These are phyloP conservation scores for Euphonia xanthogaster DNA, from an alignment of 2,797 vertebrate species.

Conservation along the genomic window DNA sequence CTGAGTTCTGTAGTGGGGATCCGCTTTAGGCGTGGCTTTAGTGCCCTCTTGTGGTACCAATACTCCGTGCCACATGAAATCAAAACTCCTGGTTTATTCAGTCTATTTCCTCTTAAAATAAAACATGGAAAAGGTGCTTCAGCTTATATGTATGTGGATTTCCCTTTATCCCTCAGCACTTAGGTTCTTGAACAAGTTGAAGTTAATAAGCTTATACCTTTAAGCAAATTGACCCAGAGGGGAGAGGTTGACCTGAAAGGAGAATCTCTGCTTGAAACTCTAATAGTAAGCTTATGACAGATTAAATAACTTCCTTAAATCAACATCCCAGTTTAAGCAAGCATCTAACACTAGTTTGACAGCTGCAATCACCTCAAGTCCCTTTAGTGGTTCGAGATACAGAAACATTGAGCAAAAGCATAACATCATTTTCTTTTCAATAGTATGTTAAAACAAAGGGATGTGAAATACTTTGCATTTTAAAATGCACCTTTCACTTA, in stretches of 20 bases:
- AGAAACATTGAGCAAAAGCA: not conserved
- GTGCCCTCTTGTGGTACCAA: constrained; percentile 62
- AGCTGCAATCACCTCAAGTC: not conserved
- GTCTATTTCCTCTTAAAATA: not conserved
- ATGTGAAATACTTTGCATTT: not conserved
- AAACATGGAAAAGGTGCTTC: not conserved
- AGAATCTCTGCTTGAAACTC: not conserved
- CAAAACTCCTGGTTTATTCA: not conserved
- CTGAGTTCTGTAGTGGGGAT: not conserved
- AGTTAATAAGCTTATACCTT: not conserved
- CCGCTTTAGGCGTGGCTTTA: not conserved
- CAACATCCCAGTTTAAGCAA: not conserved
- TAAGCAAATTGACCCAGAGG: not conserved
- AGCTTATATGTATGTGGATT: not conserved
- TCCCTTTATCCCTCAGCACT: not conserved
- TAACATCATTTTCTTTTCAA: not conserved
- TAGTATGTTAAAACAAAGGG: not conserved
- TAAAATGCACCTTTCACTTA: not conserved
- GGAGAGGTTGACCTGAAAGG: not conserved
- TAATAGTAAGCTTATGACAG: not conserved
- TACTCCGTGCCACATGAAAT: not conserved
- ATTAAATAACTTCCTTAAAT: not conserved
- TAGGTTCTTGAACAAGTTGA: not conserved
- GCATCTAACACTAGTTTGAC: not conserved
- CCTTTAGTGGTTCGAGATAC: not conserved